Evolutionary conservation across 2,888 invertebrate species (phyloP).

Genomic region (Troides helena): DNA sequence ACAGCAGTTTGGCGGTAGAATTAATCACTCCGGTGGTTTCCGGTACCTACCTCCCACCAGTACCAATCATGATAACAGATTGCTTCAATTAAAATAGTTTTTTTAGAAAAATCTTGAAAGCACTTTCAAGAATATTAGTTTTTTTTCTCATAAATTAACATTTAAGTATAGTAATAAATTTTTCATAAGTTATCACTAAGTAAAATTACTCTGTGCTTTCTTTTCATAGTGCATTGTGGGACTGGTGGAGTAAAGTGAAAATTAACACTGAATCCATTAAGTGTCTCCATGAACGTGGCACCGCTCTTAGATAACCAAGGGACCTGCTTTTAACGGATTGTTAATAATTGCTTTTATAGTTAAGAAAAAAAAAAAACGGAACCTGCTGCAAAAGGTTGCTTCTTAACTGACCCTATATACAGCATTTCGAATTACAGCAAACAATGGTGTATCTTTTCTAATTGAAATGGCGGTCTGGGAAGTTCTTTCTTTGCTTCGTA

Average conservation of each 20-base stretch:
- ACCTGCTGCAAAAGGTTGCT: background rate
- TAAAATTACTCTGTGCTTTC: background rate
- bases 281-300: slow-evolving; percentile 16
- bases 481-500: no score
- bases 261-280: slow-evolving; percentile 28
- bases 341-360: slow-evolving; percentile 27
- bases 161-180: background rate
- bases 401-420: background rate
- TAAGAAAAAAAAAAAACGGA: slow-evolving; percentile 14
- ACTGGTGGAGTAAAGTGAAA: slow-evolving; percentile 23
- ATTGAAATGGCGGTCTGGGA: no score
- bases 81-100: no score
- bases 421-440: slow-evolving; percentile 10
- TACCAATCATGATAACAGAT: no score
- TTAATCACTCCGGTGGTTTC: no score
- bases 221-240: slow-evolving; percentile 6
- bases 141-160: no score
- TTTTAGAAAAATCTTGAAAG: no score
- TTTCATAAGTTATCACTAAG: background rate
- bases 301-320: slow-evolving; percentile 13
- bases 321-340: slow-evolving; percentile 19
- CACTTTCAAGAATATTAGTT: no score
- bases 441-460: background rate
- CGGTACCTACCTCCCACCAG: no score
- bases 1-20: no score